Percentiles rank a stretch among this genome's conserved stretches.
phyloP scores from a whole-genome alignment of 1,140 invertebrate genomes.

The Homarus americanus region DNA sequence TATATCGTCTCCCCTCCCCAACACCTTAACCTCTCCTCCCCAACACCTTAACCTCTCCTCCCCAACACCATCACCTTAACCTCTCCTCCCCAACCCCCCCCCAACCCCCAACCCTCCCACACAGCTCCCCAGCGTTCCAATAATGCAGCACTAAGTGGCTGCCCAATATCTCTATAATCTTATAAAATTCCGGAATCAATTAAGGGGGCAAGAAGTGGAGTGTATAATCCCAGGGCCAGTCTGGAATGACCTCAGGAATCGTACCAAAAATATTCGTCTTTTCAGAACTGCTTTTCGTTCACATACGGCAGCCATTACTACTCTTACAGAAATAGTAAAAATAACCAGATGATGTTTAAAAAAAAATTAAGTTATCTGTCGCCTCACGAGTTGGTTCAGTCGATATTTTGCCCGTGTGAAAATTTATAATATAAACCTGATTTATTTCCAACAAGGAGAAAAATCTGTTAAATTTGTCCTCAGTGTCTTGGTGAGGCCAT shows the following conservation, averaged over 20 bases:
- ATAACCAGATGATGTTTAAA: no score
- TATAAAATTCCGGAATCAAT: constrained; percentile 38
- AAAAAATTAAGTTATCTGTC: no score
- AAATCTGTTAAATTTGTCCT: not conserved
- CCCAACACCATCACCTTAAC: not conserved
- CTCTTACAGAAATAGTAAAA: not conserved
- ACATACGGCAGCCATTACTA: not conserved
- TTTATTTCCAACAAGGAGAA: no score
- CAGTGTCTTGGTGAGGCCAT: not conserved
- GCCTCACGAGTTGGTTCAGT: no score
- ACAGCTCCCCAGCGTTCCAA: not conserved
- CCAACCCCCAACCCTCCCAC: not conserved
- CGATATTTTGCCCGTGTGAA: no score
- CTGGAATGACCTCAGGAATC: constrained; percentile 17
- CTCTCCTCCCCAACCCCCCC: not conserved
- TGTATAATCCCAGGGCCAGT: constrained; percentile 3
- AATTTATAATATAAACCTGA: not conserved
- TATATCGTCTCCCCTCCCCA: no score
- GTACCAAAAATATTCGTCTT: constrained; percentile 18
- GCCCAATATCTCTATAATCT: constrained; percentile 24
- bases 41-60: not conserved
- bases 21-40: not conserved
- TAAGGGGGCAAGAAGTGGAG: constrained; percentile 22
- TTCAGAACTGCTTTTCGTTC: not conserved
- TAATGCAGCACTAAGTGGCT: constrained; percentile 13